A percentile compares a stretch with the other conserved stretches of the same genome.
Evolutionary conservation across 2,888 invertebrate genomes (phyloP).

Genomic region (Dryomyza anilis): DNA sequence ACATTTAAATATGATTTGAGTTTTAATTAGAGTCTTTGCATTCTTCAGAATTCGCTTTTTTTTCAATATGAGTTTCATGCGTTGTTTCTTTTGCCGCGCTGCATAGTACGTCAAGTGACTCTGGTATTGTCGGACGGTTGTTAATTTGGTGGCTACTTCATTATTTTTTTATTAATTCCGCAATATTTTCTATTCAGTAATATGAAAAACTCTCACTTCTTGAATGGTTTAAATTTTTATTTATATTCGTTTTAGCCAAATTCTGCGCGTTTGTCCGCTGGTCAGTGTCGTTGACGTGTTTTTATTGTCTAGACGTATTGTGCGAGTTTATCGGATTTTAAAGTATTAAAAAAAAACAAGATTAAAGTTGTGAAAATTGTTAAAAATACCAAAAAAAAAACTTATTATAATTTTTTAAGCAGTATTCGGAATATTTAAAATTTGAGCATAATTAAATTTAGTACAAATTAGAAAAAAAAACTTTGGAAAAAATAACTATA

Average conservation of each 20-base stretch:
- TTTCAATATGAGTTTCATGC: too few relatives aligned
- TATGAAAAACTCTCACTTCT: constrained; percentile 21
- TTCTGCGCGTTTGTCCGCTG: not conserved
- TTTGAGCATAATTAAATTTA: too few relatives aligned
- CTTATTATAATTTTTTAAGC: too few relatives aligned
- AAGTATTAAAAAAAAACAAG: too few relatives aligned
- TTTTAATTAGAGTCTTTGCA: not conserved
- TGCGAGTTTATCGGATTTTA: too few relatives aligned
- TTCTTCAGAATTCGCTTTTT: too few relatives aligned
- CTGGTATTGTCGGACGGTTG: not conserved
- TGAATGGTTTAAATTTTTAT: not conserved
- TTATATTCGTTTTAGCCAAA: not conserved
- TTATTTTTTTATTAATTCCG: not conserved
- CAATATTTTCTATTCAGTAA: constrained; percentile 3
- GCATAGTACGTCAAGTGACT: not conserved
- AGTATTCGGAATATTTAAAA: too few relatives aligned
- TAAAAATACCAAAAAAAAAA: too few relatives aligned
- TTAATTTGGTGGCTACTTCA: not conserved
- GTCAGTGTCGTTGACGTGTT: not conserved
- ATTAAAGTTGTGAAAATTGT: too few relatives aligned
- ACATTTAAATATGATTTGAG: not conserved
- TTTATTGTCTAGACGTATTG: not conserved
- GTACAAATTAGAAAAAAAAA: too few relatives aligned
- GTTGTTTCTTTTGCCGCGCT: not conserved
- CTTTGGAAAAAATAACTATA: too few relatives aligned